Evolutionary conservation across 2,888 invertebrate genomes (phyloP).

Genomic region (Pachycephus smyrnensis): DNA sequence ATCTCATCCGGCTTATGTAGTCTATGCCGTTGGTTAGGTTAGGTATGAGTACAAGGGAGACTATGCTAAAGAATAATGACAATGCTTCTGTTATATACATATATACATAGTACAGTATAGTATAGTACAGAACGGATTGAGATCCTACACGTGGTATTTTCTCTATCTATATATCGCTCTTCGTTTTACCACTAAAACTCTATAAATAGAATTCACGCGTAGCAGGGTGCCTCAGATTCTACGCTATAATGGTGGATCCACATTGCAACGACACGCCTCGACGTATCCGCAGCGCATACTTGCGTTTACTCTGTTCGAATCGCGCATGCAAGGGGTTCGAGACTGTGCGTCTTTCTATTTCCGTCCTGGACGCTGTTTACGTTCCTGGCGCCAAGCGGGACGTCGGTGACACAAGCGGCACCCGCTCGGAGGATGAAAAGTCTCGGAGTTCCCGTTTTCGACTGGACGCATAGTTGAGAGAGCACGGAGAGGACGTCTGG

Average conservation of each 20-base stretch:
- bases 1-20: not conserved
- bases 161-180: not conserved
- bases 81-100: not conserved
- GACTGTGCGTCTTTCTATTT: not conserved
- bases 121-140: not conserved
- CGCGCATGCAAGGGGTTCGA: not conserved
- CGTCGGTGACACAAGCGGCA: not conserved
- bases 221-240: not conserved
- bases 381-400: not conserved
- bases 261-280: not conserved
- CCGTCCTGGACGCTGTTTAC: not conserved
- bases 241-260: not conserved
- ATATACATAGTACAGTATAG: not conserved
- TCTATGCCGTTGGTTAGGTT: not conserved
- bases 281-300: not conserved
- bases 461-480: not conserved
- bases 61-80: not conserved
- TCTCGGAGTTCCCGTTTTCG: not conserved
- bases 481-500: not conserved
- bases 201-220: not conserved
- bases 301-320: not conserved
- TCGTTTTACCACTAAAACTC: not conserved
- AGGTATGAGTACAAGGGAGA: not conserved
- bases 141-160: not conserved
- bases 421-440: not conserved